phyloP scores from a whole-genome alignment of 2,888 invertebrate genomes.

The Poecilobothrus nobilitatus region DNA sequence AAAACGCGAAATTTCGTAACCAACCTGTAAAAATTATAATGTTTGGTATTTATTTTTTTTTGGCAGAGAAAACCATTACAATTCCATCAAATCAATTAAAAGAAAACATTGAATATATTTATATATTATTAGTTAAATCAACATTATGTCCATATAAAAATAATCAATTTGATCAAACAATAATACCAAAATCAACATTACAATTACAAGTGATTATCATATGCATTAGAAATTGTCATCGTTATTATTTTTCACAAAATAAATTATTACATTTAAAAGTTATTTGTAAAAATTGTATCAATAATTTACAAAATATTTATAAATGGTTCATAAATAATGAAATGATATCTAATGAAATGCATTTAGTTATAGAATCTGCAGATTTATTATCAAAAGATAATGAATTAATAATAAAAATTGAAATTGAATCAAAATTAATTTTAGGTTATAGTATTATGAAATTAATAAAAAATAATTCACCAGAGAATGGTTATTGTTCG shows the following conservation, averaged over 20 bases:
- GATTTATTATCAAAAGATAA: not conserved
- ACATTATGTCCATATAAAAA: not conserved
- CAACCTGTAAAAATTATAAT: too few relatives aligned
- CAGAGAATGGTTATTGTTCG: slow-evolving; percentile 16
- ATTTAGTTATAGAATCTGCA: not conserved
- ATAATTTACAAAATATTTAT: not conserved
- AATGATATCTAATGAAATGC: not conserved
- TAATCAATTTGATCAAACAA: slow-evolving; percentile 11
- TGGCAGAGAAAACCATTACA: slow-evolving; percentile 10
- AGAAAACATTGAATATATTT: not conserved
- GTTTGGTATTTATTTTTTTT: too few relatives aligned
- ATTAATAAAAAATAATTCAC: not conserved
- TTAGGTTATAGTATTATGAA: not conserved
- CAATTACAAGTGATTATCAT: slow-evolving; percentile 10
- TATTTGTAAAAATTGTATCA: slow-evolving; percentile 14
- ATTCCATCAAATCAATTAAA: slow-evolving; percentile 14
- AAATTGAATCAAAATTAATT: not conserved
- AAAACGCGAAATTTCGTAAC: too few relatives aligned
- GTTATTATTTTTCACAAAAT: slow-evolving; percentile 8
- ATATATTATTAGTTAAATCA: not conserved
- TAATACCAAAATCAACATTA: slow-evolving; percentile 12
- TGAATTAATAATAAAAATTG: not conserved
- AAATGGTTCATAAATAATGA: slow-evolving; percentile 7
- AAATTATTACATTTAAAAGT: slow-evolving; percentile 16
- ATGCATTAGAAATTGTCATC: slow-evolving; percentile 19